These are phyloP conservation scores for Microplitis mediator DNA, from an alignment of 1,140 invertebrate species.

Conservation along the genomic window DNA sequence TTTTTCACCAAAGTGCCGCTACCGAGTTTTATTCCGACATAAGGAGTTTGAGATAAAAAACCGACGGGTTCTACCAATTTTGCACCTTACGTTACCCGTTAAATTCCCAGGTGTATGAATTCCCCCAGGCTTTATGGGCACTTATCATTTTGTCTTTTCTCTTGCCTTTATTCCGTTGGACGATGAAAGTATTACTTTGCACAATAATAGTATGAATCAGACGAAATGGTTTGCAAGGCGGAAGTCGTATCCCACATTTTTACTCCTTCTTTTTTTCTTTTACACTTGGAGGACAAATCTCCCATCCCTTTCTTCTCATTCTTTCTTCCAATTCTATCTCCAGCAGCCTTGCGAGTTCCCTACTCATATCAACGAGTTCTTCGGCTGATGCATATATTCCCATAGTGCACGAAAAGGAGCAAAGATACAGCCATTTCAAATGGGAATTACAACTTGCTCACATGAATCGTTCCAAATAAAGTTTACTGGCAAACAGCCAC, in stretches of 20 bases:
- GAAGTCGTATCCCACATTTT: neutral
- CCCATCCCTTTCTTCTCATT: neutral
- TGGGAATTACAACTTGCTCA: slow-evolving; percentile 31
- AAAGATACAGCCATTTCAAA: slow-evolving; percentile 28
- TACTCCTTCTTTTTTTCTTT: neutral
- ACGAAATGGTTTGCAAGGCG: neutral
- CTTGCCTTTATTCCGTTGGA: neutral
- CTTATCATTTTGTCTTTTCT: slow-evolving; percentile 19
- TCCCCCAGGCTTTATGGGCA: slow-evolving; percentile 5
- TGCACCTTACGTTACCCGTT: neutral
- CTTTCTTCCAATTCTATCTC: too few relatives aligned
- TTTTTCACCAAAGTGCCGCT: slow-evolving; percentile 21
- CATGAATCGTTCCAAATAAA: slow-evolving; percentile 24
- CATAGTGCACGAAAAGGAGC: slow-evolving; percentile 19
- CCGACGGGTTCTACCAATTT: slow-evolving; percentile 21
- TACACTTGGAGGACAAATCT: slow-evolving; percentile 8
- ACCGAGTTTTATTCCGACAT: slow-evolving; percentile 1
- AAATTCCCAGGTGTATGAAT: slow-evolving; percentile 25
- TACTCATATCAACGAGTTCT: too few relatives aligned
- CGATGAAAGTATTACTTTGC: slow-evolving; percentile 21
- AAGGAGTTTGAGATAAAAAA: neutral
- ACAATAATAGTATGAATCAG: slow-evolving; percentile 26
- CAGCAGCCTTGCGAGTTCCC: too few relatives aligned
- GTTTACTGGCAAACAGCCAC: slow-evolving; percentile 35
- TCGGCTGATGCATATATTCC: slow-evolving; percentile 18